Percentiles rank a stretch among this genome's conserved stretches.
phyloP scores from a whole-genome alignment of 2,888 invertebrate genomes.

The Athetis lepigone region DNA sequence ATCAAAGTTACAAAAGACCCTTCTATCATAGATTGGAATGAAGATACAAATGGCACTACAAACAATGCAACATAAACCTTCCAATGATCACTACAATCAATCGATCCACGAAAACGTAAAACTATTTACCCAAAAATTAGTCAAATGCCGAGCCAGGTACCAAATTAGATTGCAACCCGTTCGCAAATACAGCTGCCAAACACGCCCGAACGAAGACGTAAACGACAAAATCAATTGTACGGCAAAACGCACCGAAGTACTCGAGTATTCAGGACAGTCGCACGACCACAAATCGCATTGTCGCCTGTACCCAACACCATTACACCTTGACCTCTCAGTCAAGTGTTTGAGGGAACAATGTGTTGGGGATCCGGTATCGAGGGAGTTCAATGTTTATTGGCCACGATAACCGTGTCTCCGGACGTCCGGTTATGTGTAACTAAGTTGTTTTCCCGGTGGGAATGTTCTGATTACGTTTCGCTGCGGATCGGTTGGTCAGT shows the following conservation, averaged over 20 bases:
- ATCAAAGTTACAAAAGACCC: too few relatives aligned
- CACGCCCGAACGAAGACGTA: constrained; percentile 24
- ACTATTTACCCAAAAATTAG: constrained; percentile 1
- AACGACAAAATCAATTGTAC: constrained; percentile 57
- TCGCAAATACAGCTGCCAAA: constrained; percentile 18
- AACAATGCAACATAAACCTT: neutral
- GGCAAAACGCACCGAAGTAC: constrained; percentile 52
- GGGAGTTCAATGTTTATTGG: constrained; percentile 54
- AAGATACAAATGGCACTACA: neutral
- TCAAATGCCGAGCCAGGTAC: neutral
- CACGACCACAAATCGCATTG: constrained; percentile 63
- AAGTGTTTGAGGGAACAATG: constrained; percentile 11
- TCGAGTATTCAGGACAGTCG: constrained; percentile 46
- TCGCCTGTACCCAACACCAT: constrained; percentile 50
- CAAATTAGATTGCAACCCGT: constrained; percentile 27
- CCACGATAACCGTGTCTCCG: constrained; percentile 52
- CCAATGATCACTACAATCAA: neutral
- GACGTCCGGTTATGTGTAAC: constrained; percentile 68
- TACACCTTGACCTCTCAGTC: constrained; percentile 39
- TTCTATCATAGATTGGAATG: too few relatives aligned
- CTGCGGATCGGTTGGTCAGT: constrained; percentile 44
- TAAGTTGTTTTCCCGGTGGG: constrained; percentile 70
- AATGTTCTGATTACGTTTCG: constrained; percentile 64
- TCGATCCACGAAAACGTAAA: neutral
- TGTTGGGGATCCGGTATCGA: constrained; percentile 3